phyloP scores from a whole-genome alignment of 37 sponge, comb jelly and placozoan species.

The Crambe crambe region DNA sequence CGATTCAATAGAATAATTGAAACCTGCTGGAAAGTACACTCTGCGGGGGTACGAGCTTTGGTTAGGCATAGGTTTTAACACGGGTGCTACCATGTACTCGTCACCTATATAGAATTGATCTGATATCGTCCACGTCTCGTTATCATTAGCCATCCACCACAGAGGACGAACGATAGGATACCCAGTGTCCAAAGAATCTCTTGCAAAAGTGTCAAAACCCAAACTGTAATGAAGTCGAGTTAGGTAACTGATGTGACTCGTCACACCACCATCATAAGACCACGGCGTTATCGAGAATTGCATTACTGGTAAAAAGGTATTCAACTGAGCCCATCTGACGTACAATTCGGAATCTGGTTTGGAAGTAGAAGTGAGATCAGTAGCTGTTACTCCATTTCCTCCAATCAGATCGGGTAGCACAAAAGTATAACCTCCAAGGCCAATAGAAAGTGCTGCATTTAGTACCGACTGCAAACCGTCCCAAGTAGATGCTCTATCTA shows the following conservation, averaged over 20 bases:
- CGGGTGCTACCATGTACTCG: conserved; percentile 74
- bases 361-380: not conserved
- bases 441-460: conserved; percentile 69
- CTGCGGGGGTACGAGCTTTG: not conserved
- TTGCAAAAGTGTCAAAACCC: conserved; percentile 25
- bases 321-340: conserved; percentile 80
- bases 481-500: conserved; percentile 62
- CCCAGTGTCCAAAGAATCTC: conserved; percentile 7
- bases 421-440: conserved; percentile 82
- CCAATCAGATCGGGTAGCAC: conserved; percentile 80
- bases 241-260: conserved; percentile 22
- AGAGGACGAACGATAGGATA: conserved; percentile 87
- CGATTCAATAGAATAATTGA: not conserved
- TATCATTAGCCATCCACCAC: conserved; percentile 79
- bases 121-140: conserved; percentile 22
- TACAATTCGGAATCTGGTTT: conserved; percentile 50
- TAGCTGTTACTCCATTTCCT: conserved; percentile 12
- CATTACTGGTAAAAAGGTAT: conserved; percentile 81
- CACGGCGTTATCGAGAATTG: conserved; percentile 85
- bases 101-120: conserved; percentile 89
- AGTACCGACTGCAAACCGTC: conserved; percentile 80
- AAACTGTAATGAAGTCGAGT: conserved; percentile 21
- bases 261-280: conserved; percentile 14
- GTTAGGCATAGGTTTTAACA: conserved; percentile 18
- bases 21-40: conserved; percentile 64